These are phyloP conservation scores for Asobara japonica DNA, from an alignment of 1,140 invertebrate species.

Conservation along the genomic window DNA sequence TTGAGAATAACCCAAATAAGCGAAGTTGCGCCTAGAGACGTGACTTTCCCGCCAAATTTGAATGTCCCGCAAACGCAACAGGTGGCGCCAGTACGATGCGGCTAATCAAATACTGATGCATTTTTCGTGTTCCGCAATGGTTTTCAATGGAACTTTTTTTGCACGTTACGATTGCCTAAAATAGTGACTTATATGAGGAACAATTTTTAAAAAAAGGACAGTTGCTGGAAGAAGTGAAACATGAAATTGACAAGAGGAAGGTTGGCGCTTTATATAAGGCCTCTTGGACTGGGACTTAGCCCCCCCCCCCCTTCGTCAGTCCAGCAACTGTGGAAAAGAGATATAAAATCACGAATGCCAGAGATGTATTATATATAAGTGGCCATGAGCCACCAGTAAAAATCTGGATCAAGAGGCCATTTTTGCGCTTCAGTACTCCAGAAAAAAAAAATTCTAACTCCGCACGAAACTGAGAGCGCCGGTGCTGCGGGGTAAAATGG, in stretches of 20 bases:
- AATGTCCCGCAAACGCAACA: no score
- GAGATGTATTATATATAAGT: conserved; percentile 48
- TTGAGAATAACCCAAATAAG: no score
- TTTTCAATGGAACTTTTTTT: conserved; percentile 6
- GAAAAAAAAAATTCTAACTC: not conserved
- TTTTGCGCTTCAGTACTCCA: conserved; percentile 20
- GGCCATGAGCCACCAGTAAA: conserved; percentile 54
- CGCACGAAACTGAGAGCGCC: not conserved
- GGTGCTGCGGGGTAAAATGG: not conserved
- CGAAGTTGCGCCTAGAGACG: no score
- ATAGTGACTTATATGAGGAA: not conserved
- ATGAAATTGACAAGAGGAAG: not conserved
- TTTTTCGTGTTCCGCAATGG: no score
- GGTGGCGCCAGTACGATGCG: no score
- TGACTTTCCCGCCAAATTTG: no score
- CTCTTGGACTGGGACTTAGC: not conserved
- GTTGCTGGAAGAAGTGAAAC: conserved; percentile 4
- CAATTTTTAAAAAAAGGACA: not conserved
- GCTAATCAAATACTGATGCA: no score
- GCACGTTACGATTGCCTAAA: not conserved
- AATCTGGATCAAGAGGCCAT: conserved; percentile 56
- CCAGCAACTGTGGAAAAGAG: not conserved
- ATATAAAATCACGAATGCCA: conserved; percentile 9
- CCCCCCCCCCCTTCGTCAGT: not conserved
- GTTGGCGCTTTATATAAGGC: not conserved